Conservation (phyloP, 1,140 invertebrate genomes). For the Wasmannia auropunctata region DNA sequence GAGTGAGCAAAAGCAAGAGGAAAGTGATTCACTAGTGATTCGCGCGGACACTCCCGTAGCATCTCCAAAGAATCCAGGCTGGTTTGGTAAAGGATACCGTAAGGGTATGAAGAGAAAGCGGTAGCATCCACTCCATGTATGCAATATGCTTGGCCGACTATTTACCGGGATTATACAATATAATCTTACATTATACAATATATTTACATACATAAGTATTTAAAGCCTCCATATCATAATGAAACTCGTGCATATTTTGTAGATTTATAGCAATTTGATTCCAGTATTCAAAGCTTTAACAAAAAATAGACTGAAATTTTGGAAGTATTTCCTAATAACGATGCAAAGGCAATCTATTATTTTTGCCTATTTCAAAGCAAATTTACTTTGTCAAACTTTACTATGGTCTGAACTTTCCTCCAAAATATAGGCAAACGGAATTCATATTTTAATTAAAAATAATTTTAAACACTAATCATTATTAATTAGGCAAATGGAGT, state of each 20-base stretch:
- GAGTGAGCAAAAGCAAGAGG: slow-evolving; percentile 74
- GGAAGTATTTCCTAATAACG: slow-evolving; percentile 36
- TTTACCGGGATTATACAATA: slow-evolving; percentile 34
- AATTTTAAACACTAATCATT: neutral
- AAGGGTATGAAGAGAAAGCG: slow-evolving; percentile 86
- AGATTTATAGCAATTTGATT: slow-evolving; percentile 58
- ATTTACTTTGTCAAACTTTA: slow-evolving; percentile 14
- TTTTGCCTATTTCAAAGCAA: slow-evolving; percentile 25
- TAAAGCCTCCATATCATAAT: slow-evolving; percentile 64
- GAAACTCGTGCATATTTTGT: slow-evolving; percentile 54
- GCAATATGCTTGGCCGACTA: neutral
- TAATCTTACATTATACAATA: slow-evolving; percentile 50
- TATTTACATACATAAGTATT: slow-evolving; percentile 63
- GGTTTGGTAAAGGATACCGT: slow-evolving; percentile 88
- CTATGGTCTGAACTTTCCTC: neutral
- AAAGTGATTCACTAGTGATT: slow-evolving; percentile 58
- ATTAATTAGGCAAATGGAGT: neutral
- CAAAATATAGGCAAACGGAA: neutral
- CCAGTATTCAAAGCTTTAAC: slow-evolving; percentile 66
- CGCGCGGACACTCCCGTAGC: slow-evolving; percentile 76
- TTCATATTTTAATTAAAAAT: neutral
- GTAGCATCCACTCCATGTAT: slow-evolving; percentile 80
- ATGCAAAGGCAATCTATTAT: slow-evolving; percentile 47
- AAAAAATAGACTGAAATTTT: slow-evolving; percentile 62
- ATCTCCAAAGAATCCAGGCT: slow-evolving; percentile 86